phyloP scores from a whole-genome alignment of 2,113 vertebrate species.

The Solenodon paradoxus region DNA sequence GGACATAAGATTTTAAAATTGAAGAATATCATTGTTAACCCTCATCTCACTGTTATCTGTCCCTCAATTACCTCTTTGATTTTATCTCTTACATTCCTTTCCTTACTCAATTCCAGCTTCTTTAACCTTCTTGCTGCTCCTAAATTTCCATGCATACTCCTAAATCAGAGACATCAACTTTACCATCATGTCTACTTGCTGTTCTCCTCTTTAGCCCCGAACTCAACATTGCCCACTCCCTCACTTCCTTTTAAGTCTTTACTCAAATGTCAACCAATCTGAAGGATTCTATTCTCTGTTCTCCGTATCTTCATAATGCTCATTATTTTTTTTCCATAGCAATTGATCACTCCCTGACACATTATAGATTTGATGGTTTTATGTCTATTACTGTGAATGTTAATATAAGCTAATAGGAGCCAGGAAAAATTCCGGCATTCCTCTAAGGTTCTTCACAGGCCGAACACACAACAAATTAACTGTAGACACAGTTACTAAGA shows the following conservation, averaged over 20 bases:
- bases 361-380: not conserved
- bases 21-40: not conserved
- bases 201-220: not conserved
- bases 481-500: too few relatives aligned
- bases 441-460: too few relatives aligned
- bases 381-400: not conserved
- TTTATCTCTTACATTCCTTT: not conserved
- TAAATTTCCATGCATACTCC: not conserved
- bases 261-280: not conserved
- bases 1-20: not conserved
- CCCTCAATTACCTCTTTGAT: not conserved
- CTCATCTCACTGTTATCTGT: not conserved
- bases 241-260: not conserved
- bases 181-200: not conserved
- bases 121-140: not conserved
- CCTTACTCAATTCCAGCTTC: not conserved
- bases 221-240: not conserved
- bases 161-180: not conserved
- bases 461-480: too few relatives aligned
- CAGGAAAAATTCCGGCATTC: too few relatives aligned
- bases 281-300: not conserved
- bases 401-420: not conserved
- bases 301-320: not conserved
- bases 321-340: not conserved
- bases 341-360: not conserved